Percentiles rank a stretch among this genome's conserved stretches.
phyloP scores from a whole-genome alignment of 2,888 invertebrate genomes.

The Athripsodes cinereus region DNA sequence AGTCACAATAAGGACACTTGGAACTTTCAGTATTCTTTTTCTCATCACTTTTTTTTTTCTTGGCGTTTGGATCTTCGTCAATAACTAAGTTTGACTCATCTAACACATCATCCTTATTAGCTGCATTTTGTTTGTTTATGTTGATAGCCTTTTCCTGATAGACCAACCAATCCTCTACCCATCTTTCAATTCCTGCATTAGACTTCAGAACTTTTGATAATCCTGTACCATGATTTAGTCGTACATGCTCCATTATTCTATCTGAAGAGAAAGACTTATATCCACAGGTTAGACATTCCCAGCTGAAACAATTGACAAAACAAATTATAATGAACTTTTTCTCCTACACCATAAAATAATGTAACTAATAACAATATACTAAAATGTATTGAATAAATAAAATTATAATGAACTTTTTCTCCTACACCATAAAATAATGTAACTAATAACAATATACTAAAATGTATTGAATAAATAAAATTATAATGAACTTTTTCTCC shows the following conservation, averaged over 20 bases:
- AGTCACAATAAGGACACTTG: constrained; percentile 38
- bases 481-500: too few species aligned
- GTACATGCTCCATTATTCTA: constrained; percentile 49
- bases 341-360: too few species aligned
- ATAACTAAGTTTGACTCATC: not conserved
- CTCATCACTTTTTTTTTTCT: constrained; percentile 34
- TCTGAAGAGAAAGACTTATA: constrained; percentile 52
- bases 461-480: too few species aligned
- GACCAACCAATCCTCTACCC: constrained; percentile 38
- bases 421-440: too few species aligned
- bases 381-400: too few species aligned
- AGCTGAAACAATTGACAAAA: constrained; percentile 38
- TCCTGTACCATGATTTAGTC: constrained; percentile 41
- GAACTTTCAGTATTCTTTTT: not conserved
- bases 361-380: too few species aligned
- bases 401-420: too few species aligned
- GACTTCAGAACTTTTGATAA: constrained; percentile 40
- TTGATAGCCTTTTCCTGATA: not conserved
- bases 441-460: too few species aligned
- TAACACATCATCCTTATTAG: not conserved
- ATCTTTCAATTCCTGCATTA: constrained; percentile 46
- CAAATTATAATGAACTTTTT: constrained; percentile 11
- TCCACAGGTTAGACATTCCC: constrained; percentile 53
- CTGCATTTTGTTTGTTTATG: not conserved
- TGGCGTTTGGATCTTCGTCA: constrained; percentile 35